These are phyloP conservation scores for Oryzias javanicus DNA, from an alignment of 2,113 vertebrate species.

Conservation along the genomic window DNA sequence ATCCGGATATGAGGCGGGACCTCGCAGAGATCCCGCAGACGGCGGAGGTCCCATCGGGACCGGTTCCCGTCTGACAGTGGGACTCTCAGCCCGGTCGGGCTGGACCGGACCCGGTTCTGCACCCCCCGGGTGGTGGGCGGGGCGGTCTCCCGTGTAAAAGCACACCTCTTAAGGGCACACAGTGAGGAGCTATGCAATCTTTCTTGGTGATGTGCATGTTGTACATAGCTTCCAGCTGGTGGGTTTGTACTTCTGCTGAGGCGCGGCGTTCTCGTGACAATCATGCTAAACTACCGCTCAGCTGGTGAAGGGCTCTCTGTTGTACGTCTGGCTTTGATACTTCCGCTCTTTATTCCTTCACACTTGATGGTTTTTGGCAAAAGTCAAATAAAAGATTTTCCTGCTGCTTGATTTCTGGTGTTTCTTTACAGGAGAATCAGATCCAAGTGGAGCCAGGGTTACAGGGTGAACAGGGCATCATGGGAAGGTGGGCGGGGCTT, in stretches of 20 bases:
- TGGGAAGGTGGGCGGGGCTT: too few species aligned
- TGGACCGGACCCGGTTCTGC: conserved; percentile 10
- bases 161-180: conserved; percentile 75
- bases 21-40: conserved; percentile 8
- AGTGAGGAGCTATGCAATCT: conserved; percentile 84
- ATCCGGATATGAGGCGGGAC: conserved; percentile 86
- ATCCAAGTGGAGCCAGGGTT: too few species aligned
- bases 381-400: background rate
- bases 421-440: too few species aligned
- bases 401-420: too few species aligned
- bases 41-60: conserved; percentile 2
- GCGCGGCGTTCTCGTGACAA: conserved; percentile 81
- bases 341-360: conserved; percentile 41
- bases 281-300: conserved; percentile 82
- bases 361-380: background rate
- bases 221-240: conserved; percentile 54
- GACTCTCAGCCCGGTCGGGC: background rate
- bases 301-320: conserved; percentile 82
- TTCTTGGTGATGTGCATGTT: conserved; percentile 74
- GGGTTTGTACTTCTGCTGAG: conserved; percentile 52
- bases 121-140: conserved; percentile 25
- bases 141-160: conserved; percentile 35
- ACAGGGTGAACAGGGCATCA: too few species aligned
- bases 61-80: conserved; percentile 19
- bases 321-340: conserved; percentile 59